These are phyloP conservation scores for Eucera pruinosa DNA, from an alignment of 2,888 invertebrate species.

Conservation along the genomic window DNA sequence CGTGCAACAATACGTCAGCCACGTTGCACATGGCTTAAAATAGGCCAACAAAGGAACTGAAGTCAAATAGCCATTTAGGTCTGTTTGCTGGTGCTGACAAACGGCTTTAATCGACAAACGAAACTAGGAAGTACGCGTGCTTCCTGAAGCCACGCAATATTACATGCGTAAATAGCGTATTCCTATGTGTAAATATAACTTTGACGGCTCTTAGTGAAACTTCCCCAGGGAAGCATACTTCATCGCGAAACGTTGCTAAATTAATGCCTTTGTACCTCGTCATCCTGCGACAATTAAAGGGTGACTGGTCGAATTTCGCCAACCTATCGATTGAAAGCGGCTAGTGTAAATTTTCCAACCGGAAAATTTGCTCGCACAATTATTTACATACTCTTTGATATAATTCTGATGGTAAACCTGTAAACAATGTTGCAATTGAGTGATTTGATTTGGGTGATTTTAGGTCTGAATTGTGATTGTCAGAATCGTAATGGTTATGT, in stretches of 20 bases:
- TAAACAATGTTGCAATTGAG: too few species aligned
- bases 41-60: constrained; percentile 1
- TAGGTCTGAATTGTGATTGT: too few species aligned
- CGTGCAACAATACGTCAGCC: background rate
- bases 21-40: background rate
- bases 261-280: background rate
- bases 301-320: background rate
- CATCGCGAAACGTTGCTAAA: background rate
- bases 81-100: background rate
- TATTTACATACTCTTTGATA: too few species aligned
- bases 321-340: background rate
- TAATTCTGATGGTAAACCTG: too few species aligned
- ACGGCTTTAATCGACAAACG: constrained; percentile 11
- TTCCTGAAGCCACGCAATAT: background rate
- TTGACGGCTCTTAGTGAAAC: background rate
- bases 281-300: background rate
- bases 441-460: too few species aligned
- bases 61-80: constrained; percentile 3
- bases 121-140: background rate
- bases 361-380: background rate
- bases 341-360: background rate
- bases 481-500: too few species aligned
- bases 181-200: constrained; percentile 6
- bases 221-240: background rate
- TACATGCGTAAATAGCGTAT: constrained; percentile 7